phyloP scores from a whole-genome alignment of 2,797 vertebrate genomes.

The Glyptemys insculpta region DNA sequence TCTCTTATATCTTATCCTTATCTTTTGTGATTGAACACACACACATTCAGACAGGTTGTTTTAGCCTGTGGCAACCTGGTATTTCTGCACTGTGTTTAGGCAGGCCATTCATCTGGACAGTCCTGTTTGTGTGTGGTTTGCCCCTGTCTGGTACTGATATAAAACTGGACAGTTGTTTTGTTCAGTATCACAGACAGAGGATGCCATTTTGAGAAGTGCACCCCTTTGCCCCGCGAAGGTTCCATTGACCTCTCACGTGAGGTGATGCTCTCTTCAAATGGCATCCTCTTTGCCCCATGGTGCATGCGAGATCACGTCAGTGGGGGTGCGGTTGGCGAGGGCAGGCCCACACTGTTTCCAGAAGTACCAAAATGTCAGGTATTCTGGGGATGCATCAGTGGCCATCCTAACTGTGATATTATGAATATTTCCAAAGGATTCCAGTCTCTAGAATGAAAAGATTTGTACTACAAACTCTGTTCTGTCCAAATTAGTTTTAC shows the following conservation, averaged over 20 bases:
- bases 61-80: slow-evolving; percentile 34
- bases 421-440: not conserved
- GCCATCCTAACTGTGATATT: not conserved
- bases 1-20: not conserved
- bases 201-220: not conserved
- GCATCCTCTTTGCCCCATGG: not conserved
- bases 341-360: not conserved
- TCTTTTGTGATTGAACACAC: slow-evolving; percentile 25
- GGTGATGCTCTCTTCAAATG: not conserved
- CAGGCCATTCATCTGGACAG: not conserved
- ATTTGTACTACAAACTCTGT: not conserved
- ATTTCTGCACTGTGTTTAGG: not conserved
- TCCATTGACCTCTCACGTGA: not conserved
- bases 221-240: too few relatives aligned
- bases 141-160: not conserved
- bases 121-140: not conserved
- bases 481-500: not conserved
- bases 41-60: not conserved
- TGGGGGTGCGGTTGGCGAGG: rapidly evolving
- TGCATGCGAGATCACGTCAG: not conserved
- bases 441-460: not conserved
- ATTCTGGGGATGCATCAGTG: not conserved
- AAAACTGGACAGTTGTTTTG: not conserved
- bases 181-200: not conserved
- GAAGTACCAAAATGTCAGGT: not conserved